Conservation (phyloP, 2,797 vertebrate species). For the Acropternis orthonyx region DNA sequence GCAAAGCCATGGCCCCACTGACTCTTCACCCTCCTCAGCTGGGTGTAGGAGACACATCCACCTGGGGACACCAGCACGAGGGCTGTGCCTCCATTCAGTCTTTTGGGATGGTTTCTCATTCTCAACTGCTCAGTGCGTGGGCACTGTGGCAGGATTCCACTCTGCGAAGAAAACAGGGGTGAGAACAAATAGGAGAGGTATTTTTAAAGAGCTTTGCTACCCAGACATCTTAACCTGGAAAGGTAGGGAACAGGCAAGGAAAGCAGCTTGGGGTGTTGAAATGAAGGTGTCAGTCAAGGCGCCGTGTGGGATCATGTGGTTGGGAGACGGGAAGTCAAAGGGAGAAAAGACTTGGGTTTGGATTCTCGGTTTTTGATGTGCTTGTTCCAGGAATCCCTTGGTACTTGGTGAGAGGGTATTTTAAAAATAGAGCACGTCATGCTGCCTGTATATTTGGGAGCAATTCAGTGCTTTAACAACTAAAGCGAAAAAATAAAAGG, state of each 20-base stretch:
- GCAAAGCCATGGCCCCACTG: neutral
- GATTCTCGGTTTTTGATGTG: neutral
- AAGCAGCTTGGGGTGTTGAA: neutral
- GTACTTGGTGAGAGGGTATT: neutral
- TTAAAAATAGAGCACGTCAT: neutral
- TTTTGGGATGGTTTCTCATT: neutral
- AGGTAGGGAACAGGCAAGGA: neutral
- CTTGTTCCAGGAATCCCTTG: neutral
- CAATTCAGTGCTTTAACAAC: neutral
- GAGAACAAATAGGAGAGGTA: neutral
- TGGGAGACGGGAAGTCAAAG: neutral
- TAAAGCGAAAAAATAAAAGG: neutral
- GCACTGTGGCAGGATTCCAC: neutral
- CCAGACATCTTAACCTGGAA: neutral
- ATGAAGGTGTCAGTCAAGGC: neutral
- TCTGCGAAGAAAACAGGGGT: neutral
- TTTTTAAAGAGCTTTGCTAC: neutral
- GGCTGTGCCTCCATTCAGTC: neutral
- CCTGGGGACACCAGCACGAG: neutral
- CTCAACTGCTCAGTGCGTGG: fast-evolving
- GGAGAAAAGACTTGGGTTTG: neutral
- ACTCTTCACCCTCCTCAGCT: neutral
- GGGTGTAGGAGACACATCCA: neutral
- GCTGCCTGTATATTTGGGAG: neutral
- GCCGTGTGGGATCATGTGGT: fast-evolving